Conservation (phyloP, 1,140 invertebrate genomes). For the Leptopilina clavipes region DNA sequence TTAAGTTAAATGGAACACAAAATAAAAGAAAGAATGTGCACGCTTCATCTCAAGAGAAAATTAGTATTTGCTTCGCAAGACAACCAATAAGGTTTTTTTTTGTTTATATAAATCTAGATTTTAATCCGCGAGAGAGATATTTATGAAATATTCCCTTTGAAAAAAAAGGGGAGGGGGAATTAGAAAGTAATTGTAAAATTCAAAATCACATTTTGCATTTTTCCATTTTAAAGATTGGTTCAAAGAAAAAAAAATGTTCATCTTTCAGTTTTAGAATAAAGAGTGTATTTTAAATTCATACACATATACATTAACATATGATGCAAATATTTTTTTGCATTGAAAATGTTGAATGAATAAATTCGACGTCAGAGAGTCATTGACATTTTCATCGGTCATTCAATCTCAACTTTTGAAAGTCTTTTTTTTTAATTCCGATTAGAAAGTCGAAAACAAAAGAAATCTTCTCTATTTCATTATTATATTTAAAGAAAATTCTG, state of each 20-base stretch:
- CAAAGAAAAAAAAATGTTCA: too few relatives aligned
- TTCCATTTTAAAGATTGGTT: background rate
- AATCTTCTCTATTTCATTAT: background rate
- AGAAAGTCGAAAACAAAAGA: background rate
- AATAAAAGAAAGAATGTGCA: constrained; percentile 5
- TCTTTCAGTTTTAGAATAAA: too few relatives aligned
- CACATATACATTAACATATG: too few relatives aligned
- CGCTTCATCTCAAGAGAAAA: constrained; percentile 25
- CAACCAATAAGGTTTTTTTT: background rate
- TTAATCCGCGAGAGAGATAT: background rate
- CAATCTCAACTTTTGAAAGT: background rate
- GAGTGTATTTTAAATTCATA: too few relatives aligned
- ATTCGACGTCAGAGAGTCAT: background rate
- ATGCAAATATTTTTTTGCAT: too few relatives aligned
- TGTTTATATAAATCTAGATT: too few relatives aligned
- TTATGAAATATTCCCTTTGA: background rate
- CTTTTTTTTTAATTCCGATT: background rate
- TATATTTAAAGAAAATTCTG: background rate
- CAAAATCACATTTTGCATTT: background rate
- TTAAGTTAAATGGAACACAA: constrained; percentile 18
- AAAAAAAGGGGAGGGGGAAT: too few relatives aligned
- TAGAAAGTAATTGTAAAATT: background rate
- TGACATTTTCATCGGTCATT: background rate
- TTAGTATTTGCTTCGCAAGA: constrained; percentile 21
- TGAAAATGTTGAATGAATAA: too few relatives aligned